Conservation (phyloP, 2,113 vertebrate species). For the Oceanodroma tethys region DNA sequence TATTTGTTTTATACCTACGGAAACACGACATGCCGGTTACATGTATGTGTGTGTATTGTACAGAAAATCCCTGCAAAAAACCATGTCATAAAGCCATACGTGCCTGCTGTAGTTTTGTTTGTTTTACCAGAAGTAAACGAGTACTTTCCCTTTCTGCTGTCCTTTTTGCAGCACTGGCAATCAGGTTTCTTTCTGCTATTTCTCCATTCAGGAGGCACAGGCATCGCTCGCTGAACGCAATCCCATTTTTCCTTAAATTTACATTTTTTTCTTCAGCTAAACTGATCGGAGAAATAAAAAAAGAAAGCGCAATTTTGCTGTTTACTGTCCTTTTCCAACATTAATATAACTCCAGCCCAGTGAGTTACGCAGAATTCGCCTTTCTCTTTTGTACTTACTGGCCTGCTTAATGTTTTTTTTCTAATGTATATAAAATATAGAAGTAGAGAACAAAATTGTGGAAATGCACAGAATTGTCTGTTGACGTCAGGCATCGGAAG, state of each 20-base stretch:
- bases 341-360: not conserved
- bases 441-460: not conserved
- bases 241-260: not conserved
- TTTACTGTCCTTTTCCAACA: slow-evolving; percentile 1
- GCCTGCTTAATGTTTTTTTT: not conserved
- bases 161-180: not conserved
- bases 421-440: not conserved
- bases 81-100: not conserved
- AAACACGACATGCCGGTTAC: not conserved
- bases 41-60: not conserved
- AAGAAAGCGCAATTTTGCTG: not conserved
- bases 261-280: slow-evolving; percentile 3
- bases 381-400: not conserved
- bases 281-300: not conserved
- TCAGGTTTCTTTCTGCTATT: not conserved
- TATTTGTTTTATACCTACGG: not conserved
- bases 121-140: not conserved
- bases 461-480: not conserved
- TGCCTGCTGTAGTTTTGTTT: not conserved
- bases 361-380: not conserved
- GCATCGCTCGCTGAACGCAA: not conserved
- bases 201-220: not conserved
- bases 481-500: slow-evolving; percentile 44
- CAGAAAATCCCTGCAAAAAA: not conserved
- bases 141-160: not conserved